These are phyloP conservation scores for Kradibia gibbosae DNA, from an alignment of 1,140 invertebrate species.

Conservation along the genomic window DNA sequence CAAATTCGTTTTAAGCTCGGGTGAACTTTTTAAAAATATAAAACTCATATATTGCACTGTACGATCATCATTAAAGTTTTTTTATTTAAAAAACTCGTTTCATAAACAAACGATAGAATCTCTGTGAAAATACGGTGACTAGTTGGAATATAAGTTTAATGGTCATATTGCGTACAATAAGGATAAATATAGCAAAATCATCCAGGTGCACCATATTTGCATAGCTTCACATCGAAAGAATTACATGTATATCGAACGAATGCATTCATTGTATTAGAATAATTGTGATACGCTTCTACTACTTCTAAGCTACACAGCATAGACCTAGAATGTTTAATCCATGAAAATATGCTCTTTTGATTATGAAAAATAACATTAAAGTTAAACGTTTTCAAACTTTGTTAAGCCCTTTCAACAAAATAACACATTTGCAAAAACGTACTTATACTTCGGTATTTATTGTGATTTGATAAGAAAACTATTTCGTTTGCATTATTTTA, in stretches of 20 bases:
- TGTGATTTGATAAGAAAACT: too few species aligned
- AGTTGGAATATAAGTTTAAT: neutral
- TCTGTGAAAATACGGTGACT: neutral
- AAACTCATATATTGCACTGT: neutral
- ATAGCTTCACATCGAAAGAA: neutral
- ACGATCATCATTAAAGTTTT: neutral
- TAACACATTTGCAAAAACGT: too few species aligned
- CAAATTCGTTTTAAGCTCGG: neutral
- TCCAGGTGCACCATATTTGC: neutral
- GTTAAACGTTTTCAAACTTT: too few species aligned
- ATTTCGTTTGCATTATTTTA: too few species aligned
- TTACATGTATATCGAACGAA: neutral
- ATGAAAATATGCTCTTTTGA: too few species aligned
- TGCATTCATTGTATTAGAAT: too few species aligned
- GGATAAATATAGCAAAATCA: neutral
- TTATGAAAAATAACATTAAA: too few species aligned
- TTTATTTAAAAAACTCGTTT: conserved; percentile 6
- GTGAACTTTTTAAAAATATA: neutral
- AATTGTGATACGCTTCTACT: too few species aligned
- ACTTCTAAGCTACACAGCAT: too few species aligned
- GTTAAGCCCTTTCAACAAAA: too few species aligned
- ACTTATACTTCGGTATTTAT: too few species aligned
- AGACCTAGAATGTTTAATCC: too few species aligned
- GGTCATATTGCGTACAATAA: neutral
- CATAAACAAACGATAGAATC: neutral